These are phyloP conservation scores for Vanessa atalanta DNA, from an alignment of 1,140 invertebrate species.

Conservation along the genomic window DNA sequence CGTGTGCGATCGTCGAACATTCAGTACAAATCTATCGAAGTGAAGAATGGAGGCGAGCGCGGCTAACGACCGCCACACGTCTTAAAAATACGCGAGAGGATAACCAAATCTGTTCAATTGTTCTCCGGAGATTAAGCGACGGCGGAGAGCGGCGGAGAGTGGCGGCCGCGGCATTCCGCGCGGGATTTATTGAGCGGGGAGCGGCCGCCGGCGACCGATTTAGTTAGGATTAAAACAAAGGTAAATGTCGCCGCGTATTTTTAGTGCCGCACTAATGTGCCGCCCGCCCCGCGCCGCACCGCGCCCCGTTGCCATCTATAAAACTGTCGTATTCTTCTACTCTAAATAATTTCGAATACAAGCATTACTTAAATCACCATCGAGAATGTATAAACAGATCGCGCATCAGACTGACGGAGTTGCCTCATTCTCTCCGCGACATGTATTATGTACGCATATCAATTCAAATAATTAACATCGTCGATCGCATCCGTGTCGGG, in stretches of 20 bases:
- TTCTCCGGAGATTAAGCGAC: conserved; percentile 42
- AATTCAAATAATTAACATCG: neutral
- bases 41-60: conserved; percentile 34
- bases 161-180: conserved; percentile 49
- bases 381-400: no score
- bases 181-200: conserved; percentile 55
- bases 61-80: conserved; percentile 34
- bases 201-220: conserved; percentile 37
- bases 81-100: conserved; percentile 37
- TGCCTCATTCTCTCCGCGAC: neutral
- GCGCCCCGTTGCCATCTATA: conserved; percentile 6
- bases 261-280: conserved; percentile 39
- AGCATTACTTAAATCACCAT: conserved; percentile 28
- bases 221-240: conserved; percentile 48
- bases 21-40: conserved; percentile 37
- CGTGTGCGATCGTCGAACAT: neutral
- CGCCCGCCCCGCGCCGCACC: neutral
- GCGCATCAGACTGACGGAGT: no score
- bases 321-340: conserved; percentile 14
- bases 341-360: conserved; percentile 11
- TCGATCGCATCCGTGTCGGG: neutral
- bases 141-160: conserved; percentile 22
- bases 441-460: neutral
- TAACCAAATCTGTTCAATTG: conserved; percentile 49
- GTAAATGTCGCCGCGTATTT: conserved; percentile 48